phyloP scores from a whole-genome alignment of 2,888 invertebrate genomes.

The Pteria penguin region DNA sequence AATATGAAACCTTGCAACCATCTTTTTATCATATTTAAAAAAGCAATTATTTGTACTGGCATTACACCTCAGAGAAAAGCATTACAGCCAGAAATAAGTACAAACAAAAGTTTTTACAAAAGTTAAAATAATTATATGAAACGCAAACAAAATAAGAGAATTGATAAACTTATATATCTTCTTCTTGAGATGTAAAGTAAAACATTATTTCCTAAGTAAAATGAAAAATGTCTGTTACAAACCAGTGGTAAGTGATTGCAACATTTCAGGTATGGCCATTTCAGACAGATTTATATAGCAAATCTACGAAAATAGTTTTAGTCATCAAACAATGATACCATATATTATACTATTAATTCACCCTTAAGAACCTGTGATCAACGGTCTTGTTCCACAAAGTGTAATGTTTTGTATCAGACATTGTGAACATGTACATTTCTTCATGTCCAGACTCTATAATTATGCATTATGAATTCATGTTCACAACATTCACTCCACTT shows the following conservation, averaged over 20 bases:
- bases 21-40: neutral
- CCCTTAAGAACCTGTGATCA: neutral
- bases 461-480: constrained; percentile 6
- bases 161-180: constrained; percentile 3
- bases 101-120: constrained; percentile 29
- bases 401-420: constrained; percentile 7
- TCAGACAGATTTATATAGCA: too few relatives aligned
- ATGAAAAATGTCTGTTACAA: neutral
- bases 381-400: constrained; percentile 4
- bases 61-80: neutral
- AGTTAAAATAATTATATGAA: constrained; percentile 7
- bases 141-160: constrained; percentile 3
- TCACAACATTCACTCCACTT: constrained; percentile 17
- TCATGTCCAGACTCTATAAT: constrained; percentile 2
- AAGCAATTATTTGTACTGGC: neutral
- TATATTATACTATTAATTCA: constrained; percentile 4
- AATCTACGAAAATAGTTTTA: too few relatives aligned
- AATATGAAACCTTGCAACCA: neutral
- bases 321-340: too few relatives aligned
- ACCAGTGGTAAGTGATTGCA: too few relatives aligned
- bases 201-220: neutral
- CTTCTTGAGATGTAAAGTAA: constrained; percentile 5
- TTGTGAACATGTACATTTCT: constrained; percentile 10
- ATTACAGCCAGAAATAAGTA: neutral
- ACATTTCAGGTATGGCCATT: too few relatives aligned